Conservation (phyloP, 2,113 vertebrate species). For the Osmerus eperlanus region DNA sequence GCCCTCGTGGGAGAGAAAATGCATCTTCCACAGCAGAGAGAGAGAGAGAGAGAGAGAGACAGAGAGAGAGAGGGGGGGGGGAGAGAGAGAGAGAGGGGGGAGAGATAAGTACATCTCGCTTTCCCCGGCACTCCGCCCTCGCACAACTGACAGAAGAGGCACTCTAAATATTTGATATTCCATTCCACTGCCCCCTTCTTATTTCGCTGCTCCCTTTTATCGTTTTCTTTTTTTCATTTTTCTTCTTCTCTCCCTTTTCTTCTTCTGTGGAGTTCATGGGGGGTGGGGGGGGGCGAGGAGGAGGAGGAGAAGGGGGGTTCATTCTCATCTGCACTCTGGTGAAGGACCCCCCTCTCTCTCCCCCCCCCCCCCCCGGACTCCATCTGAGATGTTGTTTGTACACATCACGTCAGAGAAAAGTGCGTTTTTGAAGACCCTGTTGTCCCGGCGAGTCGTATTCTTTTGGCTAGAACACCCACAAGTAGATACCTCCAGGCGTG, state of each 20-base stretch:
- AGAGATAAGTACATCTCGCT: constrained; percentile 50
- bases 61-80: too few relatives aligned
- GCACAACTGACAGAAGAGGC: constrained; percentile 50
- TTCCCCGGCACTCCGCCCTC: constrained; percentile 51
- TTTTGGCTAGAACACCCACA: too few relatives aligned
- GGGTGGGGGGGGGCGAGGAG: constrained; percentile 1
- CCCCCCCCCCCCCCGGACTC: too few relatives aligned
- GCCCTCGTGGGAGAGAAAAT: constrained; percentile 33
- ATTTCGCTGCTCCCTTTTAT: constrained; percentile 44
- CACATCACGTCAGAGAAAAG: constrained; percentile 7
- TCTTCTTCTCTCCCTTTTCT: constrained; percentile 42
- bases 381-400: constrained; percentile 13
- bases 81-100: too few relatives aligned
- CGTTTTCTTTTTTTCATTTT: constrained; percentile 22
- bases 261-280: constrained; percentile 30
- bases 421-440: constrained; percentile 11
- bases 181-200: constrained; percentile 46
- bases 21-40: constrained; percentile 48
- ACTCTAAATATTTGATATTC: constrained; percentile 70
- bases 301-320: constrained; percentile 21
- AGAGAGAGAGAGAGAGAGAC: constrained; percentile 11
- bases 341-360: constrained; percentile 40
- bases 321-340: constrained; percentile 38
- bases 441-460: neutral
- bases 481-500: too few relatives aligned